Conservation (phyloP, 2,888 invertebrate genomes). For the Pachycephus smyrnensis region DNA sequence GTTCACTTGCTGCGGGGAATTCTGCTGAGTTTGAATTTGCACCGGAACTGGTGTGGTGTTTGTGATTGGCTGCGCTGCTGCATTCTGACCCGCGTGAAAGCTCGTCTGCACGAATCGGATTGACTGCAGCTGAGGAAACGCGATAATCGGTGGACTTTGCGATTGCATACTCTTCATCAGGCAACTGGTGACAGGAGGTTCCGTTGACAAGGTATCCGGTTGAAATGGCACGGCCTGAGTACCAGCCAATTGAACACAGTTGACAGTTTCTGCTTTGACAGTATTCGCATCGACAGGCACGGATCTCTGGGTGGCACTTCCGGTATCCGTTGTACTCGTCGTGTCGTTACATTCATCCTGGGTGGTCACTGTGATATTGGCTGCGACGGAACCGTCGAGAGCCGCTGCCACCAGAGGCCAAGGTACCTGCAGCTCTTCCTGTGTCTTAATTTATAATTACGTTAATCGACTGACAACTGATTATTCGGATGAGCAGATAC, state of each 20-base stretch:
- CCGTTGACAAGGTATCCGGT: slow-evolving; percentile 48
- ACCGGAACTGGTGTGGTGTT: slow-evolving; percentile 17
- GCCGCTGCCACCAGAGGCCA: slow-evolving; percentile 70
- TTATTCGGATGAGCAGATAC: too few species aligned
- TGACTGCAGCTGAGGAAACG: slow-evolving; percentile 61
- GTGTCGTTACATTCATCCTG: slow-evolving; percentile 58
- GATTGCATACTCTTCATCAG: slow-evolving; percentile 60
- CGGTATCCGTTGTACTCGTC: slow-evolving; percentile 51
- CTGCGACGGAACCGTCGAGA: slow-evolving; percentile 63
- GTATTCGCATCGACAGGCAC: slow-evolving; percentile 24
- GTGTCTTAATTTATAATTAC: slow-evolving; percentile 53
- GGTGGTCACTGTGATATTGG: slow-evolving; percentile 58
- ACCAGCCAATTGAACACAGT: slow-evolving; percentile 57
- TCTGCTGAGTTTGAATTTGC: slow-evolving; percentile 37
- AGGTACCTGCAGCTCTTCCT: slow-evolving; percentile 73
- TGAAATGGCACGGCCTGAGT: slow-evolving; percentile 53
- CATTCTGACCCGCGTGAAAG: slow-evolving; percentile 42
- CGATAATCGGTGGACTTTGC: slow-evolving; percentile 57
- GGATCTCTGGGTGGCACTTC: slow-evolving; percentile 26
- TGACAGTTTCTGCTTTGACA: slow-evolving; percentile 38
- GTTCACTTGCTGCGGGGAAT: slow-evolving; percentile 45
- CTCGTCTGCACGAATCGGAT: slow-evolving; percentile 62
- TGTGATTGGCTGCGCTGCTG: slow-evolving; percentile 14
- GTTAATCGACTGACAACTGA: too few species aligned
- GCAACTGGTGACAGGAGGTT: slow-evolving; percentile 51